Evolutionary conservation across 2,888 invertebrate species (phyloP).

Genomic region (Spodoptera littoralis): DNA sequence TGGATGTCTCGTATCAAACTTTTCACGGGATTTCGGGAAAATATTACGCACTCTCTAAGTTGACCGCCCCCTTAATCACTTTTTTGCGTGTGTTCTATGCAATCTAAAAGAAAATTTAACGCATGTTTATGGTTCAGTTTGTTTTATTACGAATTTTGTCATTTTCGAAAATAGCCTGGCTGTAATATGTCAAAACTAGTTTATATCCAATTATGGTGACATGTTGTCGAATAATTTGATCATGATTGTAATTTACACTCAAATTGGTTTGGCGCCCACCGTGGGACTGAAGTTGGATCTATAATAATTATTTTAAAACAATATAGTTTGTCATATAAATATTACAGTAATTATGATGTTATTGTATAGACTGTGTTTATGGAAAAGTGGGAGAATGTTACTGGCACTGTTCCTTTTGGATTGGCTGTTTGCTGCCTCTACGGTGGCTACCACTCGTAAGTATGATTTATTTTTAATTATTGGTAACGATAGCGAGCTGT

Average conservation of each 20-base stretch:
- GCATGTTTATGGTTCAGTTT: conserved; percentile 73
- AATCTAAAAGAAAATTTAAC: conserved; percentile 70
- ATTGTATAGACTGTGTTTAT: conserved; percentile 61
- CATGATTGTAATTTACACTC: conserved; percentile 20
- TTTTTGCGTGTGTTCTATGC: conserved; percentile 82
- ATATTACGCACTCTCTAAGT: conserved; percentile 71
- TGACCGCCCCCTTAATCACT: conserved; percentile 79
- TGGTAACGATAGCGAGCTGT: conserved; percentile 1
- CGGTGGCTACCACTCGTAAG: conserved; percentile 80
- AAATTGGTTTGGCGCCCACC: conserved; percentile 64
- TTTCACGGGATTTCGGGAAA: conserved; percentile 83
- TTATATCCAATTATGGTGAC: conserved; percentile 34
- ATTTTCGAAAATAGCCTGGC: conserved; percentile 33
- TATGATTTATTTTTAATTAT: conserved; percentile 55
- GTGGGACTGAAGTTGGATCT: conserved; percentile 45
- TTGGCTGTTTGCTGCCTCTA: conserved; percentile 78
- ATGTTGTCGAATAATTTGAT: conserved; percentile 33
- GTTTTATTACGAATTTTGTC: conserved; percentile 53
- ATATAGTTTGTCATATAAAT: not conserved
- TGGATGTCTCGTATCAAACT: conserved; percentile 75
- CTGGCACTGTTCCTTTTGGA: conserved; percentile 78
- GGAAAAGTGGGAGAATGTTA: conserved; percentile 74
- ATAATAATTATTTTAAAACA: too few relatives aligned
- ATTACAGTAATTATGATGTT: conserved; percentile 31
- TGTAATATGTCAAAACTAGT: conserved; percentile 36